phyloP scores from a whole-genome alignment of 2,888 invertebrate genomes.

The Eulithis prunata region DNA sequence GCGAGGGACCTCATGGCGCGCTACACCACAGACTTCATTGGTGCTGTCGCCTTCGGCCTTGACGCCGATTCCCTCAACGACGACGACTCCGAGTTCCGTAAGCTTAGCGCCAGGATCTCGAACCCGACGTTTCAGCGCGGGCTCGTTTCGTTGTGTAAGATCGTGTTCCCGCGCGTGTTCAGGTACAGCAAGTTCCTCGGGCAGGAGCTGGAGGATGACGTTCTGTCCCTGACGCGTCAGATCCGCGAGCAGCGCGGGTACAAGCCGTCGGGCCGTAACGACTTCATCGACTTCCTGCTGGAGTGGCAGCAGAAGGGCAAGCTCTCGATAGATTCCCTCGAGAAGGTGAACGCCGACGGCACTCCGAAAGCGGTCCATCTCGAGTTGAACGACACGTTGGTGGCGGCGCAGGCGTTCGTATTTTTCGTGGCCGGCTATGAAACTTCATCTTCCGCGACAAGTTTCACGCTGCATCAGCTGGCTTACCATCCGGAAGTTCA shows the following conservation, averaged over 20 bases:
- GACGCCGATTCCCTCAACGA: constrained; percentile 63
- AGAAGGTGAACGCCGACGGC: constrained; percentile 51
- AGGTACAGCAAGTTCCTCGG: constrained; percentile 50
- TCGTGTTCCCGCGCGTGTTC: constrained; percentile 55
- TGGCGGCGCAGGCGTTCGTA: constrained; percentile 65
- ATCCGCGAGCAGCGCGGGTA: constrained; percentile 46
- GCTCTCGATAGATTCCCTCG: constrained; percentile 54
- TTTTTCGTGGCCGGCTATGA: constrained; percentile 78
- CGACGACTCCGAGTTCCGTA: constrained; percentile 59
- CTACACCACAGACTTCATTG: constrained; percentile 68
- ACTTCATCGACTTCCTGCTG: constrained; percentile 60
- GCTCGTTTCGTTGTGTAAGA: constrained; percentile 49
- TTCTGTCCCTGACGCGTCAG: constrained; percentile 23
- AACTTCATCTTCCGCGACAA: constrained; percentile 74
- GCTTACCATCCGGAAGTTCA: constrained; percentile 63
- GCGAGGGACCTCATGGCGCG: constrained; percentile 68
- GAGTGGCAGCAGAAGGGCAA: constrained; percentile 56
- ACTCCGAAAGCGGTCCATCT: constrained; percentile 46
- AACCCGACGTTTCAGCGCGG: constrained; percentile 39
- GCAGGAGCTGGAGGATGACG: constrained; percentile 54
- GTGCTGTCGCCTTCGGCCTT: constrained; percentile 66
- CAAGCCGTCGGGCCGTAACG: constrained; percentile 59
- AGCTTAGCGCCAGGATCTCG: constrained; percentile 59
- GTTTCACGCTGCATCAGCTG: constrained; percentile 65
- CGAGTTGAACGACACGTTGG: constrained; percentile 55